Base-by-base conservation (phyloP, 1,140 invertebrate genomes). In the Apis dorsata region DNA sequence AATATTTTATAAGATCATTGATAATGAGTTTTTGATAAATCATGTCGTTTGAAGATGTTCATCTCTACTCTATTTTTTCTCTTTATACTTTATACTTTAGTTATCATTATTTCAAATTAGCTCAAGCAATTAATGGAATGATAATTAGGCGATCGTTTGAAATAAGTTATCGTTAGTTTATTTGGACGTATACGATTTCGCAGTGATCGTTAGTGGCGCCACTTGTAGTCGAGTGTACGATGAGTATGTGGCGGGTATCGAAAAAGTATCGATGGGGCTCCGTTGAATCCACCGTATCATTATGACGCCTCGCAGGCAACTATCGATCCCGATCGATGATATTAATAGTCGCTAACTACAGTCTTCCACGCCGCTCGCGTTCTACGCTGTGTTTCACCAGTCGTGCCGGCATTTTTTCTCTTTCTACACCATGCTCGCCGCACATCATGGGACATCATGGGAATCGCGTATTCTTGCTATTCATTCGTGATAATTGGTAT, bases 261-360 rank as follows among this genome's bases (percentile, higher is more conserved):
- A 83, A 84, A 74, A 81, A 85, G 81, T 81, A 90, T 90, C 88
- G 79, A 88, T 70, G 85, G 85, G 85, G 74, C 86, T 81, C 83
- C 57, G 88, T 85, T 85, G 78, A 85, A 85, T 88, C 86, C 76
- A 92, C 90, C 90, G 86, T 93, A 93, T 93, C 88, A 93, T 93
- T 93, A 93, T 93, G 89, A 92, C 92, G 91, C 91, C 91, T 92
- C 83, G 89, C 88, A 90, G 90, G 90, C 85, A 91, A 92, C 91
- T 92, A 93, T 93, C 91, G 92, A 93, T 93, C 88, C 80, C 85
- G 92, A 93, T 93, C 92, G 90, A 92, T 90, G 91, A 92, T 93
- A 93, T 93, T 92, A 92, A 92, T 92, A 93, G 92, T 92, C 92
- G 92, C 90, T 93, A 93, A 93, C 90, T 91, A 92, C 90, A 92